phyloP scores from a whole-genome alignment of 1,140 invertebrate species.

The Pollicipes pollicipes region DNA sequence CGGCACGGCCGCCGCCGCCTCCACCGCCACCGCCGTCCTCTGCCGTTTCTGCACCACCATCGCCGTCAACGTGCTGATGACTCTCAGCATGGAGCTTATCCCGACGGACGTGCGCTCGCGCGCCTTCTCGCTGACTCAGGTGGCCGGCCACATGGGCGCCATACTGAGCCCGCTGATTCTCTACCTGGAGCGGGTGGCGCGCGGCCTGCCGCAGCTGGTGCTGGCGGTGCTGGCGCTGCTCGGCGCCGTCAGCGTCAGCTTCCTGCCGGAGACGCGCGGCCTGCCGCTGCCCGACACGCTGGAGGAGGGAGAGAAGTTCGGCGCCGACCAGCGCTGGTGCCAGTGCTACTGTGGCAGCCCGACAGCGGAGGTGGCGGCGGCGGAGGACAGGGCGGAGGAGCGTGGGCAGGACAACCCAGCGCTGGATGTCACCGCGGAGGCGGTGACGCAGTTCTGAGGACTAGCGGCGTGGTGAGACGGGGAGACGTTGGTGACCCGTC shows the following conservation, averaged over 20 bases:
- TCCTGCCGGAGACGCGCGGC: slow-evolving; percentile 63
- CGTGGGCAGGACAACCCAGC: no score
- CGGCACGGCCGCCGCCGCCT: not conserved
- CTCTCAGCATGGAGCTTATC: slow-evolving; percentile 10
- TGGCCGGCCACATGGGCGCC: not conserved
- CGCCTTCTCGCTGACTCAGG: slow-evolving; percentile 2
- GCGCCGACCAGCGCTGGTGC: slow-evolving; percentile 30
- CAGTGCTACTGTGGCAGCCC: slow-evolving; percentile 15
- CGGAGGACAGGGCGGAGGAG: no score
- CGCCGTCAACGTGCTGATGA: slow-evolving; percentile 8
- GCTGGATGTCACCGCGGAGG: no score
- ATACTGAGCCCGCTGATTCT: not conserved
- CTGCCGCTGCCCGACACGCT: slow-evolving; percentile 63
- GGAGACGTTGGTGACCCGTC: no score
- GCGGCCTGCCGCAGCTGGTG: no score
- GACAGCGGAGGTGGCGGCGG: slow-evolving; percentile 9
- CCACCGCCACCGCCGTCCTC: slow-evolving; percentile 9
- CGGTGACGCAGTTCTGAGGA: no score
- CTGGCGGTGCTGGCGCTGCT: slow-evolving; percentile 41
- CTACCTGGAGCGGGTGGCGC: slow-evolving; percentile 4
- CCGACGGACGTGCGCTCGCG: slow-evolving; percentile 3
- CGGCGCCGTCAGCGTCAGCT: slow-evolving; percentile 49
- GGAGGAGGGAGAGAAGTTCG: slow-evolving; percentile 65
- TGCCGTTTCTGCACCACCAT: slow-evolving; percentile 8
- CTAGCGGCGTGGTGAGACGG: no score